Base-by-base conservation (phyloP, 2,113 vertebrate genomes). In the Passer domesticus region DNA sequence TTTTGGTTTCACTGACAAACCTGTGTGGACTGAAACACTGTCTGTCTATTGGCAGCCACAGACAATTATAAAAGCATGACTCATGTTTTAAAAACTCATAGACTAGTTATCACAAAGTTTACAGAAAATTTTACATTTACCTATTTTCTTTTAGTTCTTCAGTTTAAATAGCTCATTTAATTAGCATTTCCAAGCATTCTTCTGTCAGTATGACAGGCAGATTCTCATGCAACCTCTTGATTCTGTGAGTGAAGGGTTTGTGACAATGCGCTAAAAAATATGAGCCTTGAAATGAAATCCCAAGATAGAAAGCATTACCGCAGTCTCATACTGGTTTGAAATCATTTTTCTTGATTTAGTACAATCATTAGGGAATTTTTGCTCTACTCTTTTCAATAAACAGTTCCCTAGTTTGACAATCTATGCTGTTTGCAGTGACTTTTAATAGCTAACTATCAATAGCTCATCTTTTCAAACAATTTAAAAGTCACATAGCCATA, bases 401-500 rank as follows among this genome's bases (percentile, higher is more conserved):
- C 55, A 67, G 33, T 44, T 88, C 39, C 30, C 79, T 81, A 81
- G 59, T 89, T 95, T 90, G 79, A 96, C 86, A 90, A n/a, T 92
- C 55, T 81, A 75, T 81, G 59, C 30, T 92, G 89, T 89, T 94
- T 95, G 91, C 50, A 59, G 60, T 83, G 90, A 92, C 56, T 96
- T 96, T 95, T 86, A 94, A 86, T 92, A 90, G 79, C 59, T 92
- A 55, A 70, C 92, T 94, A 90, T 93, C 92, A 95, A 83, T 90
- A 83, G 66, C 46, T 69, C 73, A 83, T 90, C 59, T 79, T 94
- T 96, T 94, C 37, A 95, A 94, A 80, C 60, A 93, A 95, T 93
- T 87, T 89, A 74, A 82, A 96, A 91, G 90, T 96, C 96, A 92
- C 74, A 89, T 37, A 97, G 95, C 92, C 95, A 94, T 95, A 96